Conservation (phyloP, 2,113 vertebrate genomes). For the Tylochromis polylepis region DNA sequence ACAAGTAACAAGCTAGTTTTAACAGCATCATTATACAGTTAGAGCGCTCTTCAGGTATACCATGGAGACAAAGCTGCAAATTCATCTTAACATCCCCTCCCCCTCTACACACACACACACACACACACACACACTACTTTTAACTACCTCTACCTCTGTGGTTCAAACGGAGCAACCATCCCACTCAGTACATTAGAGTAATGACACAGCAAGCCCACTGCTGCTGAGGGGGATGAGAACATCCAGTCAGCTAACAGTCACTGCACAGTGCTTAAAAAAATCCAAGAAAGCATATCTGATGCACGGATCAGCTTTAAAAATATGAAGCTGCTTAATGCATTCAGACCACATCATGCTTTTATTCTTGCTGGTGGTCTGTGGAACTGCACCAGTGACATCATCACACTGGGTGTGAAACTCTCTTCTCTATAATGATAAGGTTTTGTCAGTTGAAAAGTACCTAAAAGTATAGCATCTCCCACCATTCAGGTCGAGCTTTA, state of each 20-base stretch:
- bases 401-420: not conserved
- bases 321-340: not conserved
- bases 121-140: not conserved
- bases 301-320: not conserved
- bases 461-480: not conserved
- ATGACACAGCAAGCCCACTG: slow-evolving; percentile 37
- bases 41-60: not conserved
- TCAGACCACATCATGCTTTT: not conserved
- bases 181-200: slow-evolving; percentile 42
- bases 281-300: not conserved
- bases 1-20: not conserved
- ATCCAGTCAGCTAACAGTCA: slow-evolving; percentile 20
- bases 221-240: slow-evolving; percentile 39
- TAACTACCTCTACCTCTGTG: slow-evolving; percentile 16
- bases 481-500: not conserved
- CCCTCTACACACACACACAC: not conserved
- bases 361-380: not conserved
- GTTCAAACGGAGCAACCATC: slow-evolving; percentile 32
- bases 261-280: not conserved
- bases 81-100: not conserved
- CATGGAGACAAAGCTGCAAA: not conserved
- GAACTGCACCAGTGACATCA: not conserved
- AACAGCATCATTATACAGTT: not conserved
- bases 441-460: not conserved
- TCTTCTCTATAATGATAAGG: not conserved